phyloP scores from a whole-genome alignment of 2,888 invertebrate genomes.

The Callyntrura sp. region DNA sequence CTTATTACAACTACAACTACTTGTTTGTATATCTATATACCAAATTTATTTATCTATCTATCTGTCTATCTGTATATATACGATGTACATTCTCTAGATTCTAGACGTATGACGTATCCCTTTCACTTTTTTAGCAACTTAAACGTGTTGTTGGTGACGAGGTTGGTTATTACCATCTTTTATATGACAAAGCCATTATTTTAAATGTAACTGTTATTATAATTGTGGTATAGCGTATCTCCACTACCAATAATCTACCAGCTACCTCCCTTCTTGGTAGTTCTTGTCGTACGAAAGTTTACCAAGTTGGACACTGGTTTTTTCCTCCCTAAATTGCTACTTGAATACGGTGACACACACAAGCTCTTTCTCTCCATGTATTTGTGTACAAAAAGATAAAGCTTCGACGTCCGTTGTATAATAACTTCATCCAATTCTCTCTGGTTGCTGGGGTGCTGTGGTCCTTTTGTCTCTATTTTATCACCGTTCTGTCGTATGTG shows the following conservation, averaged over 20 bases:
- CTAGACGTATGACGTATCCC: constrained; percentile 29
- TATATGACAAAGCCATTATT: background rate
- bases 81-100: background rate
- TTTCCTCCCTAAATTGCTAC: constrained; percentile 14
- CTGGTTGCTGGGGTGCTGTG: background rate
- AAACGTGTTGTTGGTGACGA: constrained; percentile 23
- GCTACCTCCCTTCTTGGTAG: background rate
- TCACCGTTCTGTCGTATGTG: background rate
- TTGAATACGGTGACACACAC: background rate
- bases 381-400: no score
- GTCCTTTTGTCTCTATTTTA: background rate
- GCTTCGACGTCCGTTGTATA: background rate
- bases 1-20: background rate
- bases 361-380: no score
- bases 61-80: background rate
- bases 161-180: background rate
- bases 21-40: background rate
- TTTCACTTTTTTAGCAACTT: background rate
- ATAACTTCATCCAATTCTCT: background rate
- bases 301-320: background rate
- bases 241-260: background rate
- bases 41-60: background rate
- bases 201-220: background rate
- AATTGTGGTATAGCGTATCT: background rate
- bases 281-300: background rate